Conservation (phyloP, 2,797 vertebrate species). For the Phrynocephalus vlangalii region DNA sequence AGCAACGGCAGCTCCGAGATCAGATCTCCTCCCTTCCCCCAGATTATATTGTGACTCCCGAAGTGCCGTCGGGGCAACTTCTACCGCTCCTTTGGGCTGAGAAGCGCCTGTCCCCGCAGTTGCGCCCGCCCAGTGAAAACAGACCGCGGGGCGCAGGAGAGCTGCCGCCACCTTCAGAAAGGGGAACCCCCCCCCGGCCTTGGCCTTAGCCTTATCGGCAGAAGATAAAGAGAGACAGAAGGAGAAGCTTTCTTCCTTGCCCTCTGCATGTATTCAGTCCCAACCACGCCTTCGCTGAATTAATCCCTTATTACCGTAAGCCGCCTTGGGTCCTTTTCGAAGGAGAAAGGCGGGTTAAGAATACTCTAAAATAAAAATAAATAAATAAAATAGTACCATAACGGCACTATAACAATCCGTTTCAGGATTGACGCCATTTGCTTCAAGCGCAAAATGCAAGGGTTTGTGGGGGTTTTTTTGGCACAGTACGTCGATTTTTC, state of each 20-base stretch:
- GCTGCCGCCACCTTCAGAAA: too few relatives aligned
- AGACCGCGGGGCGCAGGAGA: too few relatives aligned
- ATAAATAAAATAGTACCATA: background rate
- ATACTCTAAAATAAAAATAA: too few relatives aligned
- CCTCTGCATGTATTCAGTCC: background rate
- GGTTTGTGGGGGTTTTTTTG: background rate
- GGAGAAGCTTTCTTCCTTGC: too few relatives aligned
- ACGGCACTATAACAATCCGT: background rate
- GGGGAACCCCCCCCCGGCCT: too few relatives aligned
- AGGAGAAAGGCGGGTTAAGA: too few relatives aligned
- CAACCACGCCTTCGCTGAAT: background rate
- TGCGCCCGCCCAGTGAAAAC: background rate
- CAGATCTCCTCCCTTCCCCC: background rate
- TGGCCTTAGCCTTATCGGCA: too few relatives aligned
- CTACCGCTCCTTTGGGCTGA: background rate
- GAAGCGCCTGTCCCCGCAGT: background rate
- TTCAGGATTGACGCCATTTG: background rate
- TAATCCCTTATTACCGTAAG: background rate
- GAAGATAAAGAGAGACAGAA: too few relatives aligned
- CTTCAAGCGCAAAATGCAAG: constrained; percentile 8
- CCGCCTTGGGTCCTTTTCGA: too few relatives aligned
- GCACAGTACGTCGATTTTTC: background rate
- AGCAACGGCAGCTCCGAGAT: background rate
- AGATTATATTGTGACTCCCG: too few relatives aligned
- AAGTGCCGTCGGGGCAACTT: background rate